These are phyloP conservation scores for Arctopsyche grandis DNA, from an alignment of 1,140 invertebrate genomes.

Conservation along the genomic window DNA sequence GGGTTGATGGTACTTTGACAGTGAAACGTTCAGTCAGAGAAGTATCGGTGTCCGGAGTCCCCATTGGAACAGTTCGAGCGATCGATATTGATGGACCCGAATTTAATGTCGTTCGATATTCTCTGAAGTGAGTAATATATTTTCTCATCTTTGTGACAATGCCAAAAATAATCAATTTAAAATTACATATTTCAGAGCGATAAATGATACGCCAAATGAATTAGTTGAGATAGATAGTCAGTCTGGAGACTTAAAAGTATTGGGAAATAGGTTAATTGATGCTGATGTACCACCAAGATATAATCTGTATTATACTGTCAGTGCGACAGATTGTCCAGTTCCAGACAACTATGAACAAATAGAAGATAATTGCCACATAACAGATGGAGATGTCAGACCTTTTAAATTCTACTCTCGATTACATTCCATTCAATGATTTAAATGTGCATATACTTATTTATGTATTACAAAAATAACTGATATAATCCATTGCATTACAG, in stretches of 20 bases:
- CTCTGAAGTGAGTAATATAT: constrained; percentile 56
- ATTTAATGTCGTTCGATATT: constrained; percentile 62
- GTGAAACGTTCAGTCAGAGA: constrained; percentile 61
- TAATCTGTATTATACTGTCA: constrained; percentile 63
- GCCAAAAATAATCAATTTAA: not conserved
- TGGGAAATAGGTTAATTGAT: constrained; percentile 61
- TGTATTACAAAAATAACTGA: not conserved
- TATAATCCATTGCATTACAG: constrained; percentile 58
- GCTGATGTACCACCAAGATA: constrained; percentile 62
- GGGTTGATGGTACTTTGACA: constrained; percentile 58
- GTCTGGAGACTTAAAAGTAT: constrained; percentile 62
- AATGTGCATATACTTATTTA: no score
- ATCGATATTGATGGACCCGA: constrained; percentile 68
- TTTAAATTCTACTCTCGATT: not conserved
- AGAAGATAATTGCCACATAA: constrained; percentile 56
- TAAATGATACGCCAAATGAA: constrained; percentile 58
- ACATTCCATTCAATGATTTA: no score
- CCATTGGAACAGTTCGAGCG: constrained; percentile 65
- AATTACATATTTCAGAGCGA: constrained; percentile 55
- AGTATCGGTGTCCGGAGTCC: constrained; percentile 57
- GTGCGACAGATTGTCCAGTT: constrained; percentile 62
- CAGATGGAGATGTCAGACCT: constrained; percentile 58
- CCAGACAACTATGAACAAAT: no score
- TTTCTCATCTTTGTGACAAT: not conserved
- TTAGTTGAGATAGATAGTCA: constrained; percentile 61